Evolutionary conservation across 2,113 vertebrate species (phyloP).

Genomic region (Callionymus lyra): DNA sequence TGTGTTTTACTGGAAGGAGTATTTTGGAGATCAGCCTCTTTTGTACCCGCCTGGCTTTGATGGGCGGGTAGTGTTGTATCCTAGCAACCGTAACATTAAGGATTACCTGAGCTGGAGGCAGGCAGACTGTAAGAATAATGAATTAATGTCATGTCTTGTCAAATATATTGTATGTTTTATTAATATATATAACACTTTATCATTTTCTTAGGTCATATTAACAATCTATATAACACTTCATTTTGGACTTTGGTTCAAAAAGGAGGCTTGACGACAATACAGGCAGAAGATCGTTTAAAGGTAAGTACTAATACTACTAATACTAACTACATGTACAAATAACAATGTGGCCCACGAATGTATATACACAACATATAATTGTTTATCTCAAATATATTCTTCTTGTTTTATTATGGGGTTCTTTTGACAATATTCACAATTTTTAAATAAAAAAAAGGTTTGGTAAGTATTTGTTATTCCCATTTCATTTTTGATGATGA

Average conservation of each 20-base stretch:
- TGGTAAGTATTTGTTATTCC: too few species aligned
- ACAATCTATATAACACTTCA: constrained; percentile 93
- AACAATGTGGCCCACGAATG: too few species aligned
- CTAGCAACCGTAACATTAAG: constrained; percentile 82
- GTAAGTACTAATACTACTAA: constrained; percentile 45
- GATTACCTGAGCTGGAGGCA: constrained; percentile 98
- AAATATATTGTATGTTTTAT: too few species aligned
- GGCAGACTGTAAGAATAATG: constrained; percentile 82
- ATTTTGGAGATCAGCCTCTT: constrained; percentile 83
- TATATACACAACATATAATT: too few species aligned
- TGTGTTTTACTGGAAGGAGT: constrained; percentile 94
- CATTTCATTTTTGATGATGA: too few species aligned
- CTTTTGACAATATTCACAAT: too few species aligned
- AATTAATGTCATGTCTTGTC: too few species aligned
- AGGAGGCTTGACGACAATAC: constrained; percentile 75
- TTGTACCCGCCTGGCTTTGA: constrained; percentile 91
- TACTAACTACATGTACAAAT: too few species aligned
- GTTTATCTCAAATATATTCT: too few species aligned
- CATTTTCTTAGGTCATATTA: constrained; percentile 79
- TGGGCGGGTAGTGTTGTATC: constrained; percentile 89
- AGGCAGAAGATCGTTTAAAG: constrained; percentile 82
- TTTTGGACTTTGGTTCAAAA: constrained; percentile 89
- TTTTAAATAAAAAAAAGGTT: too few species aligned
- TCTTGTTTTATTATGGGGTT: too few species aligned
- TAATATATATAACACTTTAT: neutral